Conservation (phyloP, 2,888 invertebrate genomes). For the Plusia festucae region DNA sequence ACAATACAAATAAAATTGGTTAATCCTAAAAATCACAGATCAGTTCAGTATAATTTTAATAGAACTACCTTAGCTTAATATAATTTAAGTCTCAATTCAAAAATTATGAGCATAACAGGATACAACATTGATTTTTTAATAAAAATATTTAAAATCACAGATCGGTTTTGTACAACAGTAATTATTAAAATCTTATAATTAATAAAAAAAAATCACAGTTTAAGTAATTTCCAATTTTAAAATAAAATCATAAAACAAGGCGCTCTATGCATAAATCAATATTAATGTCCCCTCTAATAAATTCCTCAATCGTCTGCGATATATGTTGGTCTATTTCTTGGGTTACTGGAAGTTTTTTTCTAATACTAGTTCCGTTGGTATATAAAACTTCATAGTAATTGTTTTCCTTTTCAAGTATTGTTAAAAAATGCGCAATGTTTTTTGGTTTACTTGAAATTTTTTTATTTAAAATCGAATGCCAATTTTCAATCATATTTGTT, state of each 20-base stretch:
- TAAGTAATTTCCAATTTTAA: conserved; percentile 8
- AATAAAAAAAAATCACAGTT: conserved; percentile 7
- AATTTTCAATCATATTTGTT: too few relatives aligned
- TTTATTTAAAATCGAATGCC: too few relatives aligned
- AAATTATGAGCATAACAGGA: conserved; percentile 8
- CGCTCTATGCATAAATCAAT: conserved; percentile 8
- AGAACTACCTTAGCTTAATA: conserved; percentile 8
- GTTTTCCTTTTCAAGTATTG: too few relatives aligned
- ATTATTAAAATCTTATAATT: conserved; percentile 8
- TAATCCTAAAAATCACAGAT: conserved; percentile 8
- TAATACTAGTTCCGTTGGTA: conserved; percentile 8
- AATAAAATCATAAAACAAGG: conserved; percentile 8
- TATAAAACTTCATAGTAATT: conserved; percentile 6
- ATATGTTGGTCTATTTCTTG: conserved; percentile 8
- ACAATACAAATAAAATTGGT: conserved; percentile 8
- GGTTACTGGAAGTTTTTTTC: conserved; percentile 7
- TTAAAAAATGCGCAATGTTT: too few relatives aligned
- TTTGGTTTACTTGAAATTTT: too few relatives aligned
- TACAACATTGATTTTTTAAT: conserved; percentile 8
- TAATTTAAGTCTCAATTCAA: conserved; percentile 8
- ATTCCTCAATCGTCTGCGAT: conserved; percentile 8
- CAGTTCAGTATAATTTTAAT: conserved; percentile 8
- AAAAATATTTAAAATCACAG: conserved; percentile 8
- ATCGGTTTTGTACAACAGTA: conserved; percentile 6
- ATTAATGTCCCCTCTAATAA: conserved; percentile 8